Evolutionary conservation across 2,797 vertebrate genomes (phyloP), one percentile per base, ranked within the genome.

Genomic region (Lemur catta): DNA sequence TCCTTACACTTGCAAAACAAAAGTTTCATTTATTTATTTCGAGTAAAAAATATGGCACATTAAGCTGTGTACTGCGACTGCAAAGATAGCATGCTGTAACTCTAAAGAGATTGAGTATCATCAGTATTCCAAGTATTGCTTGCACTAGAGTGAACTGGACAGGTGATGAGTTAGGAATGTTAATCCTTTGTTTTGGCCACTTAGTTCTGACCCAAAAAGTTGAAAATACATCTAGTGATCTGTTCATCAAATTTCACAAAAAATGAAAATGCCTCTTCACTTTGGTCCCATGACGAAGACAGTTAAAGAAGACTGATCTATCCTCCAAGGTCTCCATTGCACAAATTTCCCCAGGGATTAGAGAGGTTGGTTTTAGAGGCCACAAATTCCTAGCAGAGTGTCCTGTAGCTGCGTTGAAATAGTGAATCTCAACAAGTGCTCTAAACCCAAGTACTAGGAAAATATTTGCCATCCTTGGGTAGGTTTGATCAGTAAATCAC

Each of bases 1-100:
- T 74, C 33, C n/a, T 85, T 65, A 89, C 2, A 63, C 24, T 88
- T 82, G 43, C 15, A 30, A 96, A 95, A 94, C 28, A 80, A 96
- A 84, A 67, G 63, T 85, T 81, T 78, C 72, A 10, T 84, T 92
- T 67, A 15, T 84, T 92, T 41, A 80, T 75, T 80, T 71, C 67
- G 65, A 84, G 26, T 55, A 74, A 55, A 8, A 52, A 11, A 61
- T 67, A 78, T 1, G 33, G n/a, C 50, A 74, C 48, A 63, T 72
- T 89, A 86, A 89, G 5, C 24, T 26, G 48, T 38, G 14, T 7
- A 41, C 35, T 82, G 4, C 79, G 63, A 84, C 57, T 57, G 91
- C 30, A 84, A 59, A 79, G 15, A 55, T 2, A 24, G 33, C 59
- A 22, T 63, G 11, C 10, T 43, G 0, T 76, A 89, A 30, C 30